These are phyloP conservation scores for Ectemnius cavifrons DNA, from an alignment of 2,888 invertebrate genomes.

Conservation along the genomic window DNA sequence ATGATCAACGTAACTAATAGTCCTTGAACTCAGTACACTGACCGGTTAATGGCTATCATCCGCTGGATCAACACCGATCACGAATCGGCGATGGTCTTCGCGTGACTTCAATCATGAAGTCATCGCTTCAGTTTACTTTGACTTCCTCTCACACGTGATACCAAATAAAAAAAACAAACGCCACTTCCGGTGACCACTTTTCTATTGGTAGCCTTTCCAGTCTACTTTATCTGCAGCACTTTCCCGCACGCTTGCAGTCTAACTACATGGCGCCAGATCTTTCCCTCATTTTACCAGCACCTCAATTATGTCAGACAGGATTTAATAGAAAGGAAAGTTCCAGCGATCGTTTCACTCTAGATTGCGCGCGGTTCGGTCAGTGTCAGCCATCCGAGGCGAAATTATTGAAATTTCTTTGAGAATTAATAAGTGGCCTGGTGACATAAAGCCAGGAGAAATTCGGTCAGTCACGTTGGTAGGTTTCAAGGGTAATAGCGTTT, in stretches of 20 bases:
- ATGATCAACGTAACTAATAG: slow-evolving; percentile 35
- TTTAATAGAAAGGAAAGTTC: neutral
- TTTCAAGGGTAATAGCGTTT: too few relatives aligned
- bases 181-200: slow-evolving; percentile 11
- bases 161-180: slow-evolving; percentile 9
- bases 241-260: neutral
- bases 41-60: slow-evolving; percentile 51
- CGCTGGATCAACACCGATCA: slow-evolving; percentile 23
- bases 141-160: slow-evolving; percentile 29
- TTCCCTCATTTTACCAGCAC: neutral
- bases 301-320: neutral
- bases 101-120: slow-evolving; percentile 22
- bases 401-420: too few relatives aligned
- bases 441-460: too few relatives aligned
- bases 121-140: slow-evolving; percentile 22
- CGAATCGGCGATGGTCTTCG: too few relatives aligned
- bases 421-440: too few relatives aligned
- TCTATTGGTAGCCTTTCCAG: neutral
- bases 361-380: too few relatives aligned
- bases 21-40: slow-evolving; percentile 50
- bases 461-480: too few relatives aligned
- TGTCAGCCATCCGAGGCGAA: too few relatives aligned
- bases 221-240: neutral
- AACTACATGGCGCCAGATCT: neutral
- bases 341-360: neutral